These are phyloP conservation scores for Arbacia lixula DNA, from an alignment of 53 echinoderm and acorn worm genomes.

Conservation along the genomic window DNA sequence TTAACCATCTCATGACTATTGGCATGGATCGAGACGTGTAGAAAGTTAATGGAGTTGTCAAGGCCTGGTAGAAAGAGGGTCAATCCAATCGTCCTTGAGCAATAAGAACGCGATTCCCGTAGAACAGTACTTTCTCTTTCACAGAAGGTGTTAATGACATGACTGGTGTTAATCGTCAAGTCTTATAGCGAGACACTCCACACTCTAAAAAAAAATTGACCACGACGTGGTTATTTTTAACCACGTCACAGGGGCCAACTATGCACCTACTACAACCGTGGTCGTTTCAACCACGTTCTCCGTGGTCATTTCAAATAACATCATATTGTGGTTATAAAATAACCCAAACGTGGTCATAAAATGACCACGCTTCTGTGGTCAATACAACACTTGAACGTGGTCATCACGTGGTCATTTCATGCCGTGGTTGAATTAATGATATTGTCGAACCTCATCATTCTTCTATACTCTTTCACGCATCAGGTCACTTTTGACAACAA, in stretches of 20 bases:
- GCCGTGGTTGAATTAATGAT: conserved; percentile 37
- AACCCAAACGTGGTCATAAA: conserved; percentile 28
- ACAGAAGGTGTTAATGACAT: no score
- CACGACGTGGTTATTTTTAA: conserved; percentile 39
- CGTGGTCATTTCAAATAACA: conserved; percentile 35
- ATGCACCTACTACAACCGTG: conserved; percentile 47
- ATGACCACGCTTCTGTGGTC: conserved; percentile 29
- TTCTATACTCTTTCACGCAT: conserved; percentile 12
- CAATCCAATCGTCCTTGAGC: no score
- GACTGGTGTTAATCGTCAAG: no score
- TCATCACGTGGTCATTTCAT: conserved; percentile 39
- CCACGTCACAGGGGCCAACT: conserved; percentile 38
- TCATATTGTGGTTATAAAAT: conserved; percentile 24
- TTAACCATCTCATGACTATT: no score
- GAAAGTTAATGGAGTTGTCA: no score
- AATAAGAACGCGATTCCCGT: no score
- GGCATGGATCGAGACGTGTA: no score
- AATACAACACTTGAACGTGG: conserved; percentile 24
- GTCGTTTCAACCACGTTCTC: conserved; percentile 22
- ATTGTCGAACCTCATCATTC: conserved; percentile 27
- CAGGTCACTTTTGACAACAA: conserved; percentile 12
- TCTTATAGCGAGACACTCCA: no score
- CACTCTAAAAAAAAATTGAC: conserved; percentile 39
- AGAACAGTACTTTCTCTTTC: no score
- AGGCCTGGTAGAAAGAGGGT: no score